Conservation (phyloP, 2,797 vertebrate genomes). For the Peromyscus aztecus region DNA sequence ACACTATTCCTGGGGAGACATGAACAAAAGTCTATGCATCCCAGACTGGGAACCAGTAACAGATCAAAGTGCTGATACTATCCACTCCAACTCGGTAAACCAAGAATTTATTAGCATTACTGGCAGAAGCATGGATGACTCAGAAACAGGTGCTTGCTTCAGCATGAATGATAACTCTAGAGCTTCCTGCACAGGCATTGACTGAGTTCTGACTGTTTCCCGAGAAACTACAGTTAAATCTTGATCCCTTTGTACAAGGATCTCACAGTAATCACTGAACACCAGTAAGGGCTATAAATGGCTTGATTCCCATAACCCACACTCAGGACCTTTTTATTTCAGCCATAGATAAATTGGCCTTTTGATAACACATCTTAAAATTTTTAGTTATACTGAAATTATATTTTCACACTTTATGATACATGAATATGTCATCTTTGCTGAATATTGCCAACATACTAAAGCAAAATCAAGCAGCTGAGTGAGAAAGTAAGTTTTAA, state of each 20-base stretch:
- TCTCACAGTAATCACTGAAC: conserved; percentile 59
- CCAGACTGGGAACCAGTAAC: background rate
- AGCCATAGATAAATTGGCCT: conserved; percentile 42
- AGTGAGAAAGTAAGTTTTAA: conserved; percentile 58
- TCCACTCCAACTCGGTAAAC: background rate
- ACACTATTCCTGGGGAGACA: background rate
- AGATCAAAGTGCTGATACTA: background rate
- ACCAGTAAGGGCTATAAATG: conserved; percentile 62
- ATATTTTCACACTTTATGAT: conserved; percentile 58
- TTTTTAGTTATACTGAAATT: conserved; percentile 55
- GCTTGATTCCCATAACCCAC: conserved; percentile 27
- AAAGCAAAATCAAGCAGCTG: conserved; percentile 14
- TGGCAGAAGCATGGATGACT: background rate
- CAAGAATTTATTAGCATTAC: background rate
- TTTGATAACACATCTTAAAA: conserved; percentile 63
- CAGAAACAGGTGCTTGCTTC: background rate
- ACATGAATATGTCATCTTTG: conserved; percentile 49
- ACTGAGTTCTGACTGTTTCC: conserved; percentile 33
- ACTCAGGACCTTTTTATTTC: conserved; percentile 31
- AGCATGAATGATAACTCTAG: background rate
- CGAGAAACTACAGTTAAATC: conserved; percentile 16
- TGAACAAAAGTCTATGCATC: background rate
- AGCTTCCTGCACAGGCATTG: background rate
- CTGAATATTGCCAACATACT: conserved; percentile 61
- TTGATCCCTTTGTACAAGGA: conserved; percentile 50